Percentiles rank a stretch among this genome's conserved stretches.
Conservation (phyloP, 2,888 invertebrate species). For the Stenolophus ochropezus region DNA sequence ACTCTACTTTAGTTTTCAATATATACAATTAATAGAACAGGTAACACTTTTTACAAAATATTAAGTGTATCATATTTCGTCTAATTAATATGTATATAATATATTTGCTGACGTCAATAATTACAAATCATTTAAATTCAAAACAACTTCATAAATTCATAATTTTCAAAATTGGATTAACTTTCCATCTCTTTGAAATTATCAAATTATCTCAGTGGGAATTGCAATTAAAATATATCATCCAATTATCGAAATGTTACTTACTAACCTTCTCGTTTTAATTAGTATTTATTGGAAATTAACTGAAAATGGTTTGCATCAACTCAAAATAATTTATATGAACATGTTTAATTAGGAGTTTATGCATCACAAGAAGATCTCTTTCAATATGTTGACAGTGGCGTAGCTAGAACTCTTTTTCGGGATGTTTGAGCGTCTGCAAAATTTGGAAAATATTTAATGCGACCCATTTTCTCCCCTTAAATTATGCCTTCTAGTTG, state of each 20-base stretch:
- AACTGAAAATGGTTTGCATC: slow-evolving; percentile 21
- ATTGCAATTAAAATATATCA: slow-evolving; percentile 18
- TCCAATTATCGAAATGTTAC: slow-evolving; percentile 30
- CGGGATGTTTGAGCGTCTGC: too few relatives aligned
- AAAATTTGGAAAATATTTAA: too few relatives aligned
- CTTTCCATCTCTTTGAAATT: background rate
- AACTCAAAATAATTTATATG: slow-evolving; percentile 8
- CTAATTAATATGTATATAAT: background rate
- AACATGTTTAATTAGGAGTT: slow-evolving; percentile 18
- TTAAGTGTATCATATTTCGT: background rate
- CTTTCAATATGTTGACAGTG: background rate
- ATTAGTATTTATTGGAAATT: slow-evolving; percentile 14
- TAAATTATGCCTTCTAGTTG: too few relatives aligned
- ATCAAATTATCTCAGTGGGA: background rate
- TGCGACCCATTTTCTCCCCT: too few relatives aligned
- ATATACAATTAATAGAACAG: too few relatives aligned
- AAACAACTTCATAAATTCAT: background rate
- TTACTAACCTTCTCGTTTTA: slow-evolving; percentile 1
- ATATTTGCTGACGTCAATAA: background rate
- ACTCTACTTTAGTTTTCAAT: too few relatives aligned
- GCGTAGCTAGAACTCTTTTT: too few relatives aligned
- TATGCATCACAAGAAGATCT: background rate
- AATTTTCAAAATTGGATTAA: background rate
- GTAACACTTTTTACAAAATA: too few relatives aligned
- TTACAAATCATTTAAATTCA: background rate